Evolutionary conservation across 2,113 vertebrate genomes (phyloP), one percentile per base, ranked within the genome.

Genomic region (Cercopithecus mona): DNA sequence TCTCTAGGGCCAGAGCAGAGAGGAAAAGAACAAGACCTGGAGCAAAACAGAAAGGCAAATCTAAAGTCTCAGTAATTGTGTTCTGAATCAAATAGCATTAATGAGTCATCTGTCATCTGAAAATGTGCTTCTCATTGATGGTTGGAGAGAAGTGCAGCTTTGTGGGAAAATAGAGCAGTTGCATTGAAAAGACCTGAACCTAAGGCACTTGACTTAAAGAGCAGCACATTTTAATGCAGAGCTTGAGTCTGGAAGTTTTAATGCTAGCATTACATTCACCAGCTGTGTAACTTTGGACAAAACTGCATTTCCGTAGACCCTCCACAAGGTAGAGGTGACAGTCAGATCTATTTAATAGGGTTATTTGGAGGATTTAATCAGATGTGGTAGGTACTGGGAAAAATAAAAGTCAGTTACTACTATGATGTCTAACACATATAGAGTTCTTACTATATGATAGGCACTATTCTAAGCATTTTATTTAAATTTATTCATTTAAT

Each of bases 31-130:
- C 1, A 85, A 20, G 92, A 78, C 97, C 95, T n/a, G 61, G 43
- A 84, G 96, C 72, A 80, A 90, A 93, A 75, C 9, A 78, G 75
- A 83, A 72, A 86, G 25, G 72, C 61, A 75, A 59, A 84, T 93
- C 45, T 57, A 72, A 90, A 88, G 81, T 27, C 93, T 76, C 4
- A 1, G 80, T 93, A 68, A 97, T 75, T 85, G 72, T 1, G 1
- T 50, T 87, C 90, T 81, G 76, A 93, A 59, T 85, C 78, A 91
- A 45, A 82, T 2, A 61, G 45, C 52, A 75, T 92, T 88, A 96
- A 94, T 59, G 85, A 94, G 45, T 97, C 96, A 91, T 55, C 91
- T 82, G 81, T 88, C 88, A 93, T 85, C 50, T 76, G 64, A 93
- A 96, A 96, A 82, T 8, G 30, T 23, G 84, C 70, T 96, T 89